Evolutionary conservation across 2,113 vertebrate species (phyloP).

Genomic region (Excalfactoria chinensis): DNA sequence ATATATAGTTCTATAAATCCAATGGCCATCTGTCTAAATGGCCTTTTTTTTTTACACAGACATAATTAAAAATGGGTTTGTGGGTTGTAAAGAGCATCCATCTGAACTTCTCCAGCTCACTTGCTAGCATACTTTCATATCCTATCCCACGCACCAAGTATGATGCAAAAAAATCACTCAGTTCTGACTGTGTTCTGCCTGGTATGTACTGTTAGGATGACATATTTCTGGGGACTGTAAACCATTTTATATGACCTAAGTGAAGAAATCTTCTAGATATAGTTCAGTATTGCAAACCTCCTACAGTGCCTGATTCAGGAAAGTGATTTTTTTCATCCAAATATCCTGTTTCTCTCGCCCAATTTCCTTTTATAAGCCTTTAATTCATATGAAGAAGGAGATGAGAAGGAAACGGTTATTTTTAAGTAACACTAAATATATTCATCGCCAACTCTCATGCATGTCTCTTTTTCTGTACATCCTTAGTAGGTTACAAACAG

Average conservation of each 20-base stretch:
- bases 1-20: conserved; percentile 14
- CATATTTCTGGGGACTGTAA: neutral
- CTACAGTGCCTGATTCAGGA: conserved; percentile 12
- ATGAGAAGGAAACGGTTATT: conserved; percentile 66
- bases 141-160: neutral
- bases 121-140: neutral
- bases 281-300: conserved; percentile 14
- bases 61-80: neutral
- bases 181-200: neutral
- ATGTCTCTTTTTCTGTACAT: conserved; percentile 63
- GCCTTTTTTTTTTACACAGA: neutral
- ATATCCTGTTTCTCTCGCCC: conserved; percentile 8
- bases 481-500: conserved; percentile 61
- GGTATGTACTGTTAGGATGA: neutral
- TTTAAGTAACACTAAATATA: conserved; percentile 69
- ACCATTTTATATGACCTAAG: neutral
- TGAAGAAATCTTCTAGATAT: conserved; percentile 1
- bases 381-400: conserved; percentile 62
- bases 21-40: neutral
- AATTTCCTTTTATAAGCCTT: conserved; percentile 60
- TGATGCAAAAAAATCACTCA: neutral
- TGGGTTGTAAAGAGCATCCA: neutral
- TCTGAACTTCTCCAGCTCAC: neutral
- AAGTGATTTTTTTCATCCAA: conserved; percentile 5
- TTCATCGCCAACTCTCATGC: conserved; percentile 64